Evolutionary conservation across 2,797 vertebrate species (phyloP).

Genomic region (Ptychobarbus kaznakovi): DNA sequence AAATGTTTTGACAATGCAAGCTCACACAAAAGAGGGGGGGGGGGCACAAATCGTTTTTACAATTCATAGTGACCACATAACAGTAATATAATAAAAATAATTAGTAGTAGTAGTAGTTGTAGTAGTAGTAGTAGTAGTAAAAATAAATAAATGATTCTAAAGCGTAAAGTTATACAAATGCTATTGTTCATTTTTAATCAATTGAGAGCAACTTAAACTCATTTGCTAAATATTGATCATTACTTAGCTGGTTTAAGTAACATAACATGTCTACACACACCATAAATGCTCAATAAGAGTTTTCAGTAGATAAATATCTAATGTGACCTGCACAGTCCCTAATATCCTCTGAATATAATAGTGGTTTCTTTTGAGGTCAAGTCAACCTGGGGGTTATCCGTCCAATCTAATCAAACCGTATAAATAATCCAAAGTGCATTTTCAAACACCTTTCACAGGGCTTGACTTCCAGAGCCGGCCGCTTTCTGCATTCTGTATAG

Average conservation of each 20-base stretch:
- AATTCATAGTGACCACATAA: not conserved
- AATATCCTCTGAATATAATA: conserved; percentile 7
- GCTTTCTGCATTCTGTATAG: not conserved
- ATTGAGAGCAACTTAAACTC: not conserved
- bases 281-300: not conserved
- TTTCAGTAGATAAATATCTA: conserved; percentile 17
- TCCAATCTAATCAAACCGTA: not conserved
- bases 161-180: not conserved
- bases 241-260: not conserved
- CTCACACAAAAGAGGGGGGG: not conserved
- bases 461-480: not conserved
- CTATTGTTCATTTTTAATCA: not conserved
- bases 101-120: not conserved
- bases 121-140: not conserved
- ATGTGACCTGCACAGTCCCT: not conserved
- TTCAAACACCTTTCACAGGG: not conserved
- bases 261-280: not conserved
- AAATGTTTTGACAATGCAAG: not conserved
- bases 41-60: not conserved
- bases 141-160: not conserved
- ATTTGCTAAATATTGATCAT: not conserved
- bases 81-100: not conserved
- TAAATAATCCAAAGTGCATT: conserved; percentile 23
- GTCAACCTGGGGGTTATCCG: not conserved
- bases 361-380: not conserved